Conservation (phyloP, 2,888 invertebrate species). For the Ennomos quercinarius region DNA sequence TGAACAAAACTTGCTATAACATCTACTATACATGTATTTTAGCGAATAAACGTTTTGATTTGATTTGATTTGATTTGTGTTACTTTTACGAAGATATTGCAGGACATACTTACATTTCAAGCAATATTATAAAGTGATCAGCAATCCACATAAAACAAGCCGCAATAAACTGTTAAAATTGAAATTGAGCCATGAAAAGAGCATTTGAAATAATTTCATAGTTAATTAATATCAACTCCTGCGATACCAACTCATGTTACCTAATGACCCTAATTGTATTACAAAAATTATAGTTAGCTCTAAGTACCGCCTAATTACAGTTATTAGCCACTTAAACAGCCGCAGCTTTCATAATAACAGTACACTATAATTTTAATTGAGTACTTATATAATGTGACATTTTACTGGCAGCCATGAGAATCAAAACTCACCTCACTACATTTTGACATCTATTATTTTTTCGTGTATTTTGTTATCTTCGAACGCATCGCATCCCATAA, state of each 20-base stretch:
- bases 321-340: conserved; percentile 19
- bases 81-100: no score
- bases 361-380: conserved; percentile 7
- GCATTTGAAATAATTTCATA: no score
- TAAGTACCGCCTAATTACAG: conserved; percentile 21
- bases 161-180: no score
- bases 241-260: conserved; percentile 1
- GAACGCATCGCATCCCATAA: background rate
- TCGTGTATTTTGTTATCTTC: background rate
- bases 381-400: conserved; percentile 1
- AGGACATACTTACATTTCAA: no score
- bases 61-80: no score
- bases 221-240: background rate
- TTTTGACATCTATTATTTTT: background rate
- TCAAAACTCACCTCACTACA: conserved; percentile 1
- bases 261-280: conserved; percentile 3
- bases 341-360: conserved; percentile 17
- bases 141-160: no score
- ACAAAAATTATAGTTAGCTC: conserved; percentile 10
- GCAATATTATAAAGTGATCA: no score
- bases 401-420: background rate
- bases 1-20: no score
- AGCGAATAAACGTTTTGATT: no score
- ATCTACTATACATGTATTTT: no score
- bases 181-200: no score